Evolutionary conservation across 2,113 vertebrate genomes (phyloP), one percentile per base, ranked within the genome.

Genomic region (Micronycteris hirsuta): DNA sequence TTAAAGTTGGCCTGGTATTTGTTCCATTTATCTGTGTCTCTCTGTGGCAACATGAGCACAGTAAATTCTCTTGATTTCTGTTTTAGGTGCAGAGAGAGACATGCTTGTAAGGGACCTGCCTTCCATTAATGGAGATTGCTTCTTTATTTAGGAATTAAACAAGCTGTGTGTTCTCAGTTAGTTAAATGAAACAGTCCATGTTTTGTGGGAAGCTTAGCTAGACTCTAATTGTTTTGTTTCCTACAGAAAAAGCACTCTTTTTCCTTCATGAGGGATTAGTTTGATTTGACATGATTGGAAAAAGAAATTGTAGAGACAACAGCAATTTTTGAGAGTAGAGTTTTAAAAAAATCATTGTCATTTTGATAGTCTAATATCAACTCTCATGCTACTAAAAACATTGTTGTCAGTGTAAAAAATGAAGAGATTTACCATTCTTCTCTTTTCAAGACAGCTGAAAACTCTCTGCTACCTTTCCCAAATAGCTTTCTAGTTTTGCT

Each of bases 81-180:
- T 52, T 77, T 81, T 82, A 61, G 61, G 73, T 70, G 11, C 38
- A 78, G 84, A 80, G 86, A 88, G 89, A 96, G 87, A 36, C 96
- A 90, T 97, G 97, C 81, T 74, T 91, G 33, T 24, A 61, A 84
- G 61, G 61, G 54, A 10, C 38, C 65, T 61, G 67, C 7, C 12
- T 82, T 86, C 91, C 76, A 97, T 96, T 96, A 97, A 56, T 9
- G 73, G 80, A 87, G 47, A 90, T 54, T 61, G 85, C 36, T 95
- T 88, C 95, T 81, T 96, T 92, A 94, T 89, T 97, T 95, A 95
- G 96, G 76, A 82, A 70, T 96, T 92, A 88, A 97, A 89, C 87
- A 95, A 86, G 73, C 67, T 58, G 24, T 95, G 80, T 95, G 88
- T 93, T 96, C 83, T 89, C 56, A 38, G 81, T 88, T 96, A 96